Conservation (phyloP, 2,113 vertebrate species). For the Chionodraco myersi region DNA sequence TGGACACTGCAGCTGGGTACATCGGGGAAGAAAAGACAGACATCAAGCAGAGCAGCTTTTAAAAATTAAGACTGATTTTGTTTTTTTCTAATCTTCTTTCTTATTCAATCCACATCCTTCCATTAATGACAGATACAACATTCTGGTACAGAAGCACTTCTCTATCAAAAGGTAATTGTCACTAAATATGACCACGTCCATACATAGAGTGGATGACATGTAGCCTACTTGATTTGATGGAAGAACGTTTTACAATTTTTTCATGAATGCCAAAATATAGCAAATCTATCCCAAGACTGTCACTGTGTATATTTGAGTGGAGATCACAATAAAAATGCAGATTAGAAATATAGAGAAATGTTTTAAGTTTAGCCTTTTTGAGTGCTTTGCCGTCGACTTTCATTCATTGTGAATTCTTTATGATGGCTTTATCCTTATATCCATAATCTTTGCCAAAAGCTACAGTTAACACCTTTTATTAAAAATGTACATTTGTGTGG, state of each 20-base stretch:
- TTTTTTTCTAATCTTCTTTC: conserved; percentile 4
- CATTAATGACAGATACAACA: neutral
- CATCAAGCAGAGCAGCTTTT: conserved; percentile 16
- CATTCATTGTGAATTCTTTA: neutral
- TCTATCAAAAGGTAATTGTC: neutral
- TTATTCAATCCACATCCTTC: neutral
- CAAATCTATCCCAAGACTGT: neutral
- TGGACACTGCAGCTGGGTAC: neutral
- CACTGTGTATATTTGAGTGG: neutral
- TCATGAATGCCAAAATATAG: neutral
- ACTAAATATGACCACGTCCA: neutral
- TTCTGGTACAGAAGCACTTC: neutral
- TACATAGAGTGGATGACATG: neutral
- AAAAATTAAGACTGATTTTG: neutral
- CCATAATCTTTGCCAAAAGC: neutral
- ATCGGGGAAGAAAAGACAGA: neutral
- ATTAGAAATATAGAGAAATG: neutral
- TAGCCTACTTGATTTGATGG: neutral
- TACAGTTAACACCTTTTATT: neutral
- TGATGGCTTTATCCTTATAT: neutral
- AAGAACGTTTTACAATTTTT: neutral
- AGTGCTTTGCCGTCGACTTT: neutral
- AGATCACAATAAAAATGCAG: neutral
- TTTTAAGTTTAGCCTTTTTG: neutral
- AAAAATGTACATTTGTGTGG: neutral